These are phyloP conservation scores for Tenebrio molitor DNA, from an alignment of 1,140 invertebrate genomes.

Conservation along the genomic window DNA sequence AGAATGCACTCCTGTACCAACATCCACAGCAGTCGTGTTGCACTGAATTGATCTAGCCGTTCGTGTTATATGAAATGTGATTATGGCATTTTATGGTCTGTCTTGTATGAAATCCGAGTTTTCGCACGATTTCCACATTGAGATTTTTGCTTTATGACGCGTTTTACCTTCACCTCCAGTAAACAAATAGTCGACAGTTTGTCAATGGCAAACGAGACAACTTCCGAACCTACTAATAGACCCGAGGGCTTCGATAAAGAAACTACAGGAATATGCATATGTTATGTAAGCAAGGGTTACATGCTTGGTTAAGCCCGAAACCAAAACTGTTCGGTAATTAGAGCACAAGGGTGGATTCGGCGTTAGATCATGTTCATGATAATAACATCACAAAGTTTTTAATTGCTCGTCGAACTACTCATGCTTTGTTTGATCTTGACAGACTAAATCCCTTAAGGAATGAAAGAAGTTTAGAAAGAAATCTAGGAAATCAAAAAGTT, in stretches of 20 bases:
- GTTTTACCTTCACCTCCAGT: too few species aligned
- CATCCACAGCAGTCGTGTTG: constrained; percentile 37
- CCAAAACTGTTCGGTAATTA: constrained; percentile 21
- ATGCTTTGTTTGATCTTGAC: too few species aligned
- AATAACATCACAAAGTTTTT: not conserved
- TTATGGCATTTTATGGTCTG: constrained; percentile 21
- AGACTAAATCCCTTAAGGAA: too few species aligned
- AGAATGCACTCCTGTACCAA: constrained; percentile 11
- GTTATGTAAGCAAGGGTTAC: not conserved
- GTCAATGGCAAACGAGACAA: too few species aligned
- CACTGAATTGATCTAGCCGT: constrained; percentile 40
- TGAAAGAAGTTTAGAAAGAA: too few species aligned
- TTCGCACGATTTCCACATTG: constrained; percentile 8
- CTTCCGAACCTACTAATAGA: too few species aligned
- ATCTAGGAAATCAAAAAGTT: too few species aligned
- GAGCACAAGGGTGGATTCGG: constrained; percentile 5
- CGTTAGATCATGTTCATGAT: not conserved
- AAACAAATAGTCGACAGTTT: too few species aligned
- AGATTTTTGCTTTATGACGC: not conserved
- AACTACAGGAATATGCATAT: not conserved
- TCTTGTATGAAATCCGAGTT: constrained; percentile 34
- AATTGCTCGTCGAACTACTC: too few species aligned
- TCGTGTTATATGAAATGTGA: constrained; percentile 38
- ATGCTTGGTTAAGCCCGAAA: constrained; percentile 18
- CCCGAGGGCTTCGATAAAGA: not conserved